Conservation (phyloP, 2,888 invertebrate genomes). For the Eupithecia centaureata region DNA sequence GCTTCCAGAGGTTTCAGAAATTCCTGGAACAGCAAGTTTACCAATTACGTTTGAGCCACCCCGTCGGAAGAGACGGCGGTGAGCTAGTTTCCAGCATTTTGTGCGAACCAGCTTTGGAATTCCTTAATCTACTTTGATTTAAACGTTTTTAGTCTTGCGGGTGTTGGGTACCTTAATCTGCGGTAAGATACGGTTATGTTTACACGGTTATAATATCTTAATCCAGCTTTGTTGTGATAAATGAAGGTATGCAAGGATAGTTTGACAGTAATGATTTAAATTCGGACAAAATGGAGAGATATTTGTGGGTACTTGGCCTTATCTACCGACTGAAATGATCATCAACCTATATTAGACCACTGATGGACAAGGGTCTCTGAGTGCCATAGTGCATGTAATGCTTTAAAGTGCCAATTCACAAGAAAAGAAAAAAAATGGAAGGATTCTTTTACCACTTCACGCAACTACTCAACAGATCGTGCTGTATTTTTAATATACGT, state of each 20-base stretch:
- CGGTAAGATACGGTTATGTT: slow-evolving; percentile 23
- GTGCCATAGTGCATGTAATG: no score
- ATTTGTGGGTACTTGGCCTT: not conserved
- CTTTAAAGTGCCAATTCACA: no score
- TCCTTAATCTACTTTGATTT: slow-evolving; percentile 11
- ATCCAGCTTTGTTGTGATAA: slow-evolving; percentile 6
- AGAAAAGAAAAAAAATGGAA: no score
- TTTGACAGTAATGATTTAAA: not conserved
- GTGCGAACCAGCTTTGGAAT: slow-evolving; percentile 2
- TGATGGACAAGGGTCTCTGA: no score
- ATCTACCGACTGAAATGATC: no score
- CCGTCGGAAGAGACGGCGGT: not conserved
- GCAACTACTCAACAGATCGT: no score
- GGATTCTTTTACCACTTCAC: no score
- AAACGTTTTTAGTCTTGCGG: slow-evolving; percentile 10
- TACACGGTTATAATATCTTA: slow-evolving; percentile 43
- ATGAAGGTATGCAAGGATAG: slow-evolving; percentile 7
- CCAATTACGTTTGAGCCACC: slow-evolving; percentile 11
- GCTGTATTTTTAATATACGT: no score
- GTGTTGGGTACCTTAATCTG: slow-evolving; percentile 5
- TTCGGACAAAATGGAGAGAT: not conserved
- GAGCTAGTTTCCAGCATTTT: slow-evolving; percentile 10
- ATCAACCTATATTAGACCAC: no score
- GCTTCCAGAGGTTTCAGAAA: slow-evolving; percentile 15
- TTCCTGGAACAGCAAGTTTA: slow-evolving; percentile 10